These are phyloP conservation scores for Hippasteria phrygiana DNA, from an alignment of 53 echinoderm and acorn worm species.

Conservation along the genomic window DNA sequence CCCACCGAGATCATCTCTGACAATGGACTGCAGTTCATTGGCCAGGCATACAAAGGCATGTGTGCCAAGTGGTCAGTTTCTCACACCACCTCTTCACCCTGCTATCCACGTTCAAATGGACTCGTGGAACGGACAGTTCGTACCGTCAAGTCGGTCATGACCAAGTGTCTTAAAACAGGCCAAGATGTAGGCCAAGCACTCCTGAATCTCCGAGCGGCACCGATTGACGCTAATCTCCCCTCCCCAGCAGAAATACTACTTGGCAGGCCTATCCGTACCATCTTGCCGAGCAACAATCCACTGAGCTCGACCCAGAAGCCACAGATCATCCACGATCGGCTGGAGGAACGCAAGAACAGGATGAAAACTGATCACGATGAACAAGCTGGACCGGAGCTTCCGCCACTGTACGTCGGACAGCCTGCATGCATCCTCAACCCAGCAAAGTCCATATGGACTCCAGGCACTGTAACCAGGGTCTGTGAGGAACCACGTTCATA, in stretches of 20 bases:
- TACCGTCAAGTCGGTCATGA: slow-evolving; percentile 44
- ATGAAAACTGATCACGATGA: slow-evolving; percentile 70
- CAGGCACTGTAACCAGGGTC: slow-evolving; percentile 61
- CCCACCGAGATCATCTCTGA: slow-evolving; percentile 41
- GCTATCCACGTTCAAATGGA: slow-evolving; percentile 51
- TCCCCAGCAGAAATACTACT: slow-evolving; percentile 80
- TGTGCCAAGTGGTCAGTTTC: slow-evolving; percentile 34
- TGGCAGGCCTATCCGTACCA: slow-evolving; percentile 63
- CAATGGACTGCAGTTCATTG: slow-evolving; percentile 53
- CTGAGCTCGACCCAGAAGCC: neutral
- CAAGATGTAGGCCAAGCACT: slow-evolving; percentile 37
- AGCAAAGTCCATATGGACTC: slow-evolving; percentile 65
- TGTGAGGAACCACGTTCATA: slow-evolving; percentile 76
- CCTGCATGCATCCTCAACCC: slow-evolving; percentile 66
- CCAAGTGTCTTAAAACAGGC: slow-evolving; percentile 44
- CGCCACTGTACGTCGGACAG: slow-evolving; percentile 70
- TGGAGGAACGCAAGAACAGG: slow-evolving; percentile 9
- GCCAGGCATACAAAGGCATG: slow-evolving; percentile 33
- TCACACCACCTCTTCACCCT: slow-evolving; percentile 32
- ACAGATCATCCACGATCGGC: slow-evolving; percentile 17
- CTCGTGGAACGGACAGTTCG: slow-evolving; percentile 37
- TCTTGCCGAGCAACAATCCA: slow-evolving; percentile 66
- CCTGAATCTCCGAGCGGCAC: slow-evolving; percentile 55
- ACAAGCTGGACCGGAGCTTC: slow-evolving; percentile 61
- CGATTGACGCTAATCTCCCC: slow-evolving; percentile 64